phyloP scores from a whole-genome alignment of 2,888 invertebrate genomes.

The Microctonus aethiopoides region DNA sequence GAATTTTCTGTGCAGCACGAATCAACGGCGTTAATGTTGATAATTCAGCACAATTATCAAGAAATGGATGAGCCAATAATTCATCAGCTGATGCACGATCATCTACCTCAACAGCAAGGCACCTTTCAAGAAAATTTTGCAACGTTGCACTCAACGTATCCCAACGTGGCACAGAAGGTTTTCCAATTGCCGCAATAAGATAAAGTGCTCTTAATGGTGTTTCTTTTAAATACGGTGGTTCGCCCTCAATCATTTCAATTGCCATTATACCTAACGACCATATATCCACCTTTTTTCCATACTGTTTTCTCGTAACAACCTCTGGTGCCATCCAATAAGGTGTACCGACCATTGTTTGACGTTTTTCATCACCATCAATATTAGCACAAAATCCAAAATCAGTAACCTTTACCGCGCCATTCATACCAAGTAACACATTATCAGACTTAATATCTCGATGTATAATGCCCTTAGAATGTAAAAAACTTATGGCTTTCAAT shows the following conservation, averaged over 20 bases:
- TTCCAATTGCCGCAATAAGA: conserved; percentile 94
- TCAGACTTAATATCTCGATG: conserved; percentile 98
- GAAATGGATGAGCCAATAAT: conserved; percentile 82
- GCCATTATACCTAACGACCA: conserved; percentile 99
- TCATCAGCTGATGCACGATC: conserved; percentile 81
- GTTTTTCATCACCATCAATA: conserved; percentile 92
- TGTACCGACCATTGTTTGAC: conserved; percentile 98
- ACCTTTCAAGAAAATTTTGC: conserved; percentile 87
- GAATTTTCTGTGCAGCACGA: conserved; percentile 88
- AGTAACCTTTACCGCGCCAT: conserved; percentile 90
- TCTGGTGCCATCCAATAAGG: conserved; percentile 99
- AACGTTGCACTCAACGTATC: conserved; percentile 81
- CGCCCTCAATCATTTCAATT: conserved; percentile 96
- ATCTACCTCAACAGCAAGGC: conserved; percentile 87
- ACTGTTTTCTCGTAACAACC: conserved; percentile 91
- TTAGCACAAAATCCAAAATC: conserved; percentile 99
- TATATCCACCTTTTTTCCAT: conserved; percentile 92
- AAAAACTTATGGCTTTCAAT: conserved; percentile 87
- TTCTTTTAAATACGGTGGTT: conserved; percentile 96
- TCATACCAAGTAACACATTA: conserved; percentile 93
- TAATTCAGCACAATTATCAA: conserved; percentile 83
- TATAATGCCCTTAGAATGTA: conserved; percentile 90
- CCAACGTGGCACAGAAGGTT: conserved; percentile 90
- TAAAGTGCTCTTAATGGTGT: conserved; percentile 92
- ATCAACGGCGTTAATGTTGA: conserved; percentile 88